Percentiles rank a stretch among this genome's conserved stretches.
phyloP scores from a whole-genome alignment of 2,888 invertebrate species.

The Carcina quercana region DNA sequence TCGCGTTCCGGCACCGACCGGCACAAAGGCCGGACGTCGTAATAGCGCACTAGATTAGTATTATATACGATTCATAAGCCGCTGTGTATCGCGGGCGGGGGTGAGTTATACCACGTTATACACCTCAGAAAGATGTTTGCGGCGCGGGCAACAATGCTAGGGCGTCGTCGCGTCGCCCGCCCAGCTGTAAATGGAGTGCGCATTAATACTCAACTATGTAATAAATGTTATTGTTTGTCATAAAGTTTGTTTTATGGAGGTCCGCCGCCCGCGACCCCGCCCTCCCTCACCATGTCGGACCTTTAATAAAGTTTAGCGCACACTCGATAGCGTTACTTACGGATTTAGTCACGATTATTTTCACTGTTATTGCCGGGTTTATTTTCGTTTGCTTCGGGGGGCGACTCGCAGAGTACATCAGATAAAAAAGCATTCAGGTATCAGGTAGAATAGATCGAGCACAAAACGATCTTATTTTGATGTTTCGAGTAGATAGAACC shows the following conservation, averaged over 20 bases:
- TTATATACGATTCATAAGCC: constrained; percentile 37
- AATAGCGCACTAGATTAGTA: constrained; percentile 36
- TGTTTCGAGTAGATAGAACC: constrained; percentile 41
- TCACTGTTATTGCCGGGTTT: constrained; percentile 27
- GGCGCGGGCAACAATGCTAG: constrained; percentile 39
- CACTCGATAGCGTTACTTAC: constrained; percentile 36
- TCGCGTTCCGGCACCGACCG: constrained; percentile 5
- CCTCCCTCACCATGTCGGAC: constrained; percentile 42
- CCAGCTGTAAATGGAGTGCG: constrained; percentile 57
- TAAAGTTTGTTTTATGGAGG: constrained; percentile 69
- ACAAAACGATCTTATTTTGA: constrained; percentile 51
- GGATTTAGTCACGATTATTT: constrained; percentile 37
- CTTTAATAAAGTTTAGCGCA: constrained; percentile 57
- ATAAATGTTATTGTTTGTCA: constrained; percentile 72
- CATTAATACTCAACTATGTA: constrained; percentile 67
- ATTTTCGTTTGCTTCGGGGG: constrained; percentile 16
- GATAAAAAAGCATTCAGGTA: constrained; percentile 28
- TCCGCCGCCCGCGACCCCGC: constrained; percentile 32
- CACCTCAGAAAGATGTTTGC: constrained; percentile 40
- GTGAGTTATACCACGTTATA: constrained; percentile 31
- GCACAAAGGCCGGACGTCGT: constrained; percentile 23
- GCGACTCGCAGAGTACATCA: constrained; percentile 20
- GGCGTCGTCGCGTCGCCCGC: constrained; percentile 45
- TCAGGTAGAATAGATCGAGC: constrained; percentile 33
- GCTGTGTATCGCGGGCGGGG: constrained; percentile 23